Evolutionary conservation across 2,888 invertebrate species (phyloP).

Genomic region (Thumatha senex): DNA sequence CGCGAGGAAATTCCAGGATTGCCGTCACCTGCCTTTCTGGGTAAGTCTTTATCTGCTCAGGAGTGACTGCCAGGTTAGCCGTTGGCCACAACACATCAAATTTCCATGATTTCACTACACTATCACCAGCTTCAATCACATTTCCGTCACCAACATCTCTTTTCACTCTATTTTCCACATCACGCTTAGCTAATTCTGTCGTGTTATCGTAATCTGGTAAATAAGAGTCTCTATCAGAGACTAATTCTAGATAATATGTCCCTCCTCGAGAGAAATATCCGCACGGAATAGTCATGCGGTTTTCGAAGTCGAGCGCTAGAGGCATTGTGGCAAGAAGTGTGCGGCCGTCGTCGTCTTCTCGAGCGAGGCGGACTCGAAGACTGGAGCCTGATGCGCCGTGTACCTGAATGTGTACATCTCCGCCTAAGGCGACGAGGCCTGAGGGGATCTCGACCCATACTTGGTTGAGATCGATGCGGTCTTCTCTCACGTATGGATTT

Average conservation of each 20-base stretch:
- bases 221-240: slow-evolving; percentile 63
- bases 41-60: slow-evolving; percentile 91
- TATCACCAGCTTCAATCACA: slow-evolving; percentile 69
- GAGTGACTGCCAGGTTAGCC: slow-evolving; percentile 88
- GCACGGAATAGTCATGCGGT: slow-evolving; percentile 85
- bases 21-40: slow-evolving; percentile 89
- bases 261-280: slow-evolving; percentile 90
- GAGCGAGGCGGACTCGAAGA: slow-evolving; percentile 71
- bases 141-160: slow-evolving; percentile 60
- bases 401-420: slow-evolving; percentile 89
- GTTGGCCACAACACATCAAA: slow-evolving; percentile 93
- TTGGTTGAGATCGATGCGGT: slow-evolving; percentile 65
- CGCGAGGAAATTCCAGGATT: slow-evolving; percentile 89
- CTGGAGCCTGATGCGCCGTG: slow-evolving; percentile 72
- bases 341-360: slow-evolving; percentile 76
- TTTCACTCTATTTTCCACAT: slow-evolving; percentile 44
- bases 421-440: slow-evolving; percentile 90
- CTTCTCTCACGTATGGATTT: slow-evolving; percentile 68
- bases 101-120: slow-evolving; percentile 78
- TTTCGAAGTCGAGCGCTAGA: slow-evolving; percentile 75
- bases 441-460: slow-evolving; percentile 88
- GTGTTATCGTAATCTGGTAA: slow-evolving; percentile 56
- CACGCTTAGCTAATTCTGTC: slow-evolving; percentile 35
- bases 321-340: slow-evolving; percentile 72
- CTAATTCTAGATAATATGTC: slow-evolving; percentile 73